phyloP scores from a whole-genome alignment of 2,113 vertebrate species.

The Turdus rufiventris region DNA sequence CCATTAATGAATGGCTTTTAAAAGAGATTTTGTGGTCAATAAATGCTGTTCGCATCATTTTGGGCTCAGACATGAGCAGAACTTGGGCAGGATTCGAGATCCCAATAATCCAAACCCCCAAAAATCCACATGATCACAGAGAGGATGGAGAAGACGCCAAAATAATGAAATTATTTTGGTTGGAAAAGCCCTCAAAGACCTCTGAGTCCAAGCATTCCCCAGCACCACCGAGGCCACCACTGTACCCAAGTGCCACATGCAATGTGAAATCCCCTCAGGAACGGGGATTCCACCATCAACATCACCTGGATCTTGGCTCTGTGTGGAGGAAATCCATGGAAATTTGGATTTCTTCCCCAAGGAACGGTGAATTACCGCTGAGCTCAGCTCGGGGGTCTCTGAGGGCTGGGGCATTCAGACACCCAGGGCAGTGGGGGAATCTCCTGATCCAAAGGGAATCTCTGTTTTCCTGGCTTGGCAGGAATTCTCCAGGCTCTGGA shows the following conservation, averaged over 20 bases:
- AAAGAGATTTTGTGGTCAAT: background rate
- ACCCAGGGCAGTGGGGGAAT: fast-evolving
- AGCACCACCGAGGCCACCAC: background rate
- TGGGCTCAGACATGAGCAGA: background rate
- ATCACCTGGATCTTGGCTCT: background rate
- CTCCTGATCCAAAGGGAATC: background rate
- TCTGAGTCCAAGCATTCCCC: fast-evolving
- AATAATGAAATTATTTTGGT: background rate
- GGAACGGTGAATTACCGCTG: no score
- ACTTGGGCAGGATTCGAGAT: background rate
- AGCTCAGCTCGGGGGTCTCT: background rate
- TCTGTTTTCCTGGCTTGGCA: background rate
- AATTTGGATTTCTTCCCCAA: background rate
- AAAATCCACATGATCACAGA: background rate
- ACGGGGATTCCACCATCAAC: no score
- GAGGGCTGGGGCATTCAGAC: background rate
- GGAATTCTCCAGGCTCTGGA: fast-evolving
- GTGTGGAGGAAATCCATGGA: background rate
- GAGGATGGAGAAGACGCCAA: background rate
- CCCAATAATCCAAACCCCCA: background rate
- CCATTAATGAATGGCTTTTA: background rate
- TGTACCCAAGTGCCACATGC: background rate
- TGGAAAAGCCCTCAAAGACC: background rate
- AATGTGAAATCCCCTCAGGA: background rate
- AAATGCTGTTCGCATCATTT: background rate